Conservation (phyloP, 2,797 vertebrate species). For the Brotula barbata region DNA sequence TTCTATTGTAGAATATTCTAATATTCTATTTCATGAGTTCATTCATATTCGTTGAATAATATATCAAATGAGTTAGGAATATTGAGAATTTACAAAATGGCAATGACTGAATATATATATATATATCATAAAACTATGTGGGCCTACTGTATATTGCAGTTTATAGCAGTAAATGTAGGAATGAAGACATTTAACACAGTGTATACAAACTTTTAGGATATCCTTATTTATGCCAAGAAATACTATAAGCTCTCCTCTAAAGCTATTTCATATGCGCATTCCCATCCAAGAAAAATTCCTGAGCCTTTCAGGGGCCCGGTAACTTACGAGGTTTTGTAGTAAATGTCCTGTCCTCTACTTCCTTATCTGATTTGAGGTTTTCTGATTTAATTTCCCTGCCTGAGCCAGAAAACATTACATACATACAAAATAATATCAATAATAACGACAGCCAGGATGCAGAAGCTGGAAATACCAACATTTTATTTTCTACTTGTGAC, state of each 20-base stretch:
- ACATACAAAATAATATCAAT: constrained; percentile 39
- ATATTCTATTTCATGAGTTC: too few species aligned
- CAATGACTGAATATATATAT: too few species aligned
- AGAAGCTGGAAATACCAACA: constrained; percentile 97
- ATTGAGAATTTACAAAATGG: too few species aligned
- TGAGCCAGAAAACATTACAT: constrained; percentile 39
- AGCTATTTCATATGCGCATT: constrained; percentile 40
- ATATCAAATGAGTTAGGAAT: too few species aligned
- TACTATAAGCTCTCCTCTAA: constrained; percentile 5
- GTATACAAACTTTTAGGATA: constrained; percentile 8
- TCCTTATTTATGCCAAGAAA: not conserved
- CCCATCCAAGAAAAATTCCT: constrained; percentile 15
- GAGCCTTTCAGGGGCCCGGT: constrained; percentile 1
- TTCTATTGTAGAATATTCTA: too few species aligned
- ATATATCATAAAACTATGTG: too few species aligned
- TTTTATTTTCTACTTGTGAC: constrained; percentile 98
- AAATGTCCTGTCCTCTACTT: constrained; percentile 37
- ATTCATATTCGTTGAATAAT: too few species aligned
- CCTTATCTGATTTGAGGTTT: constrained; percentile 42
- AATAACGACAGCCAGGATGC: constrained; percentile 79
- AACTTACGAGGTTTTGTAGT: not conserved
- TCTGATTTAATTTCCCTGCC: constrained; percentile 50
- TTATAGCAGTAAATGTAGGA: not conserved
- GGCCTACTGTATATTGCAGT: too few species aligned
- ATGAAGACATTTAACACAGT: not conserved